These are phyloP conservation scores for Halichoerus grypus DNA, from an alignment of 2,113 vertebrate genomes.

Conservation along the genomic window DNA sequence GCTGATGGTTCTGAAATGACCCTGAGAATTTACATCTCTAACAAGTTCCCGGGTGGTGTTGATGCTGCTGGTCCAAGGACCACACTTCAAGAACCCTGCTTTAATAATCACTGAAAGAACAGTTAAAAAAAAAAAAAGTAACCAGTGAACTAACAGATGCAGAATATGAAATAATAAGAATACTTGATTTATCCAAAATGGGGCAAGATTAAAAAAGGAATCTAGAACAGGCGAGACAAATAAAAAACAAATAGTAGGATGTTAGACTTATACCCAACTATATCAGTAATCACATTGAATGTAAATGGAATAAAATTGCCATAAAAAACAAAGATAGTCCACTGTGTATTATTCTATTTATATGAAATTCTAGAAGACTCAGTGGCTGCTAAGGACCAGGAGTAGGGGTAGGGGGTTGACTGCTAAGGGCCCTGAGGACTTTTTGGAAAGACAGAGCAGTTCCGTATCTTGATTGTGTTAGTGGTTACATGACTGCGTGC, in stretches of 20 bases:
- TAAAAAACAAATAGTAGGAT: not conserved
- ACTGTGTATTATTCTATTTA: not conserved
- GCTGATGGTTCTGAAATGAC: not conserved
- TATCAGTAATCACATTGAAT: not conserved
- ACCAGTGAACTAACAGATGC: not conserved
- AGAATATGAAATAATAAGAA: not conserved
- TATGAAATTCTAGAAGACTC: not conserved
- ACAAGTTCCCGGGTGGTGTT: not conserved
- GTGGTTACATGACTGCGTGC: not conserved
- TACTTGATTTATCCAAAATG: not conserved
- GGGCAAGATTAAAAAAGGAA: not conserved
- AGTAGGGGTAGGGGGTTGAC: not conserved
- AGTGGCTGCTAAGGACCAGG: not conserved
- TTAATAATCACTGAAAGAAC: not conserved
- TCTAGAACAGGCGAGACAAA: not conserved
- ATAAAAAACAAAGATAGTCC: not conserved
- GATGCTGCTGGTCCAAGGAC: not conserved
- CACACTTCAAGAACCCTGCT: not conserved
- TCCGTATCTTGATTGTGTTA: not conserved
- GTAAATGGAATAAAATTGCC: not conserved
- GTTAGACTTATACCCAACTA: not conserved
- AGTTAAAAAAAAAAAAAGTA: not conserved
- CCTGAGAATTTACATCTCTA: not conserved
- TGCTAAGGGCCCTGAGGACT: not conserved
- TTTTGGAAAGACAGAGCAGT: not conserved